Evolutionary conservation across 2,113 vertebrate species (phyloP), one percentile per base, ranked within the genome.

Genomic region (Synodontis membranacea): DNA sequence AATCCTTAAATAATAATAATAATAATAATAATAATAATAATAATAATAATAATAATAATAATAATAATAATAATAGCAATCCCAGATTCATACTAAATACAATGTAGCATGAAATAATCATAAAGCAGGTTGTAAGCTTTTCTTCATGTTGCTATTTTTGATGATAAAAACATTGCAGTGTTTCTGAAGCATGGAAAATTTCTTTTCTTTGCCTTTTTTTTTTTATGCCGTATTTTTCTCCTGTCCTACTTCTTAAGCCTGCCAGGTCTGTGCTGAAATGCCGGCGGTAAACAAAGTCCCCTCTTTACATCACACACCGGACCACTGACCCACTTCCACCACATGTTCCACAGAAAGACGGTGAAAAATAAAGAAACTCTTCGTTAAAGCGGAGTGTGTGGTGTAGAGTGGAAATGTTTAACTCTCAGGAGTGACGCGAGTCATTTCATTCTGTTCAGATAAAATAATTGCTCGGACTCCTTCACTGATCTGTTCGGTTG

Each of bases 211-310:
- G 7, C 39, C 17, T 5, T 83, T 68, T 83, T n/a, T 37, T 54
- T 83, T n/a, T 37, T 54, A 7, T 2, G 10, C 21, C 5, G 31
- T 34, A 19, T 52, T 21, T 60, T 87, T 28, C 31, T 80, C 31
- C 39, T 83, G 88, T 85, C 80, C 86, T 89, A 85, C 84, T 89
- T 89, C 68, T 89, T 64, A 85, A 87, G 83, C 50, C 79, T 84
- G 88, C 39, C 80, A 86, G 72, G 62, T 72, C 76, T 86, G 66
- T 87, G 83, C 46, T 72, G 85, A 80, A 79, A 86, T 6, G 84
- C 80, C 80, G 58, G 62, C 68, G 82, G 88, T 86, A 87, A 85
- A 87, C 62, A 87, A 87, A 85, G 72, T 86, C 80, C 80, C 74
- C 37, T 86, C 44, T 86, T 80, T 85, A 76, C 84, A 87, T 83